phyloP scores from a whole-genome alignment of 2,113 vertebrate species.

The Dromaius novaehollandiae region DNA sequence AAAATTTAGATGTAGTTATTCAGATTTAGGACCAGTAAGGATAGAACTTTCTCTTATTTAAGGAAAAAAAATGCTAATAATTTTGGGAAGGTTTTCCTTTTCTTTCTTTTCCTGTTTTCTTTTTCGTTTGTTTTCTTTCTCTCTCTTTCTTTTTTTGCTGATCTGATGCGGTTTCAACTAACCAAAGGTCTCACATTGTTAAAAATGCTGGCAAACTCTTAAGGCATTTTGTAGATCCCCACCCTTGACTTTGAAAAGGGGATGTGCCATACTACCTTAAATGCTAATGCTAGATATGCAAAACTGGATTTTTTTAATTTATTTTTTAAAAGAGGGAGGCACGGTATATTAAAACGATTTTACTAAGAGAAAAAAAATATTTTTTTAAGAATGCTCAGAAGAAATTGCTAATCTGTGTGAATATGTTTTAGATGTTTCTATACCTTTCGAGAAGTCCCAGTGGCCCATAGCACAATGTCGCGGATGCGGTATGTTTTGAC shows the following conservation, averaged over 20 bases:
- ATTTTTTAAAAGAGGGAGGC: conserved; percentile 91
- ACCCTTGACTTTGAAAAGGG: conserved; percentile 87
- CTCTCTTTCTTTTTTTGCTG: conserved; percentile 79
- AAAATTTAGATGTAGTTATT: conserved; percentile 93
- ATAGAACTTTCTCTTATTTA: conserved; percentile 97
- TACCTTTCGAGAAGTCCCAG: conserved; percentile 84
- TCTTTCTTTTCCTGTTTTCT: conserved; percentile 42
- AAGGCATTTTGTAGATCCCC: conserved; percentile 92
- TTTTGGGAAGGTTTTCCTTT: conserved; percentile 84
- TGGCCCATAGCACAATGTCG: conserved; percentile 83
- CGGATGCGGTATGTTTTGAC: conserved; percentile 80
- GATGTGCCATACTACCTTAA: conserved; percentile 99
- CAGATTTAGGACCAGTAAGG: conserved; percentile 99
- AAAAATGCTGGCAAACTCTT: conserved; percentile 77
- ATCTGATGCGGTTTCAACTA: conserved; percentile 97
- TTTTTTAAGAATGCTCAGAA: conserved; percentile 91
- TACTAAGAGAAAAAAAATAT: conserved; percentile 90
- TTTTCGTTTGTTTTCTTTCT: conserved; percentile 60
- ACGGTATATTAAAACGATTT: conserved; percentile 90
- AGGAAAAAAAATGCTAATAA: conserved; percentile 82
- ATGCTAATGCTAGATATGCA: conserved; percentile 99
- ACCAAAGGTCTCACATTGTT: conserved; percentile 96
- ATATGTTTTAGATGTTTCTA: conserved; percentile 89
- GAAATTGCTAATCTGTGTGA: conserved; percentile 87
- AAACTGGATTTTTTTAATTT: conserved; percentile 92